Evolutionary conservation across 2,113 vertebrate species (phyloP).

Genomic region (Limnothrissa miodon): DNA sequence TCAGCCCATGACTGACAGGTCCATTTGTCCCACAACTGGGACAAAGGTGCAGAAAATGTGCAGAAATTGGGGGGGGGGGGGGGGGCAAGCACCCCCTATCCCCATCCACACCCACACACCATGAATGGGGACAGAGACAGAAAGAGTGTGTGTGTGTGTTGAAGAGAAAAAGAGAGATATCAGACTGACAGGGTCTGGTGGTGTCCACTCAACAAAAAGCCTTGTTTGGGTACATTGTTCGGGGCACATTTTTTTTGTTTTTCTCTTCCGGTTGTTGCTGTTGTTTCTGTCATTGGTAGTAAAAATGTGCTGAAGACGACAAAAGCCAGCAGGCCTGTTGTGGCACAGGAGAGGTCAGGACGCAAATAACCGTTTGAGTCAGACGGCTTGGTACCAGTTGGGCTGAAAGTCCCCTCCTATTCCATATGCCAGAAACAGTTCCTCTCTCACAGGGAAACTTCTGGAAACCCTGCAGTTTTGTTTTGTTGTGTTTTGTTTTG

Average conservation of each 20-base stretch:
- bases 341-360: neutral
- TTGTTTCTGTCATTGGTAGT: neutral
- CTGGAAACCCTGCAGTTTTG: neutral
- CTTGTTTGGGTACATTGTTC: constrained; percentile 51
- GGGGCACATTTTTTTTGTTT: neutral
- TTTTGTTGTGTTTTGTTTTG: neutral
- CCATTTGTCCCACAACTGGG: constrained; percentile 5
- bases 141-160: neutral
- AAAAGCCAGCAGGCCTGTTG: neutral
- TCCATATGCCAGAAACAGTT: neutral
- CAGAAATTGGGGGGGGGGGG: too few relatives aligned
- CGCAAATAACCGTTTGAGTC: neutral
- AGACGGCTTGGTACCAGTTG: neutral
- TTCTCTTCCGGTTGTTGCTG: constrained; percentile 3
- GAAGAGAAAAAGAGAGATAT: neutral
- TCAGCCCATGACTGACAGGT: neutral
- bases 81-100: too few relatives aligned
- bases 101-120: too few relatives aligned
- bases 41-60: neutral
- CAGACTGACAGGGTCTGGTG: neutral
- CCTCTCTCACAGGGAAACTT: neutral
- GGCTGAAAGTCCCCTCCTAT: neutral
- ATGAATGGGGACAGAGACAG: neutral
- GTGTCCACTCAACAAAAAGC: constrained; percentile 31
- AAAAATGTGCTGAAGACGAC: neutral